phyloP scores from a whole-genome alignment of 2,888 invertebrate genomes.

The Acanthococcus lagerstroemiae region DNA sequence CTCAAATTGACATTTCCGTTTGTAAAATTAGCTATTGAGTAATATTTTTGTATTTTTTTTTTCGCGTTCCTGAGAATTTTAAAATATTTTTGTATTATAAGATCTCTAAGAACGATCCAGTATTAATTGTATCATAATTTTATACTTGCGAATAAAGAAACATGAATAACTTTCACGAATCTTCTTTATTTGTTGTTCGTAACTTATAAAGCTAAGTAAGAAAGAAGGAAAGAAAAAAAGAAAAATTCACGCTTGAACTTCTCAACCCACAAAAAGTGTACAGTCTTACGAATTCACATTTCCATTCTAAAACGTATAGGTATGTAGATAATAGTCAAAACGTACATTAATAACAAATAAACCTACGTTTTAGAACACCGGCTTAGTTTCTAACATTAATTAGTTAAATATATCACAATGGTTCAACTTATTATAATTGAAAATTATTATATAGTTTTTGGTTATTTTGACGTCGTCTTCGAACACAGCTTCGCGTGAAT shows the following conservation, averaged over 20 bases:
- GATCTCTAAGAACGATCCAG: too few relatives aligned
- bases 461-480: conserved; percentile 35
- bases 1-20: too few relatives aligned
- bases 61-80: too few relatives aligned
- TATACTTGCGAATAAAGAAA: background rate
- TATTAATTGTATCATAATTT: too few relatives aligned
- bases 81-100: too few relatives aligned
- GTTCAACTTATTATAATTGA: background rate
- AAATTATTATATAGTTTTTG: background rate
- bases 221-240: background rate
- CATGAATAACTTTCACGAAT: background rate
- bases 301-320: background rate
- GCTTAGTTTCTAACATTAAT: background rate
- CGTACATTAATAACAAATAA: too few relatives aligned
- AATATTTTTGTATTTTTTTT: too few relatives aligned
- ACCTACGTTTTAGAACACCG: background rate
- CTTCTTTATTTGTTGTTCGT: background rate
- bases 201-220: background rate
- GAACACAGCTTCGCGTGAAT: conserved; percentile 54
- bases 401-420: background rate
- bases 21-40: too few relatives aligned
- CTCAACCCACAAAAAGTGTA: background rate
- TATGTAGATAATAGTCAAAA: background rate
- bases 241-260: background rate
- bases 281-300: background rate